These are phyloP conservation scores for Matsumurasca onukii DNA, from an alignment of 1,140 invertebrate genomes.

Conservation along the genomic window DNA sequence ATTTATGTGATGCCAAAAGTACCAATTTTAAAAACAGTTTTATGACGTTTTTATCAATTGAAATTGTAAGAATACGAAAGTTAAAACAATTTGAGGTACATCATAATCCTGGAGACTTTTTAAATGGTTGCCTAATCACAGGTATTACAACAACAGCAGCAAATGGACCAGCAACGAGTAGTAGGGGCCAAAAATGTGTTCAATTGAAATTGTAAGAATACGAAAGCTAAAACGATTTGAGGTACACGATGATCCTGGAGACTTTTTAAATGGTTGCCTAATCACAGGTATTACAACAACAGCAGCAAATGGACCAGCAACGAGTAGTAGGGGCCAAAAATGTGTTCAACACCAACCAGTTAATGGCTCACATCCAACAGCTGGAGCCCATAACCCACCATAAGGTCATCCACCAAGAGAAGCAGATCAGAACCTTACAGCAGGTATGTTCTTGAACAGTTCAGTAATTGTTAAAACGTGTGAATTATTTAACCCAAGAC, in stretches of 20 bases:
- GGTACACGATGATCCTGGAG: too few relatives aligned
- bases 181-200: constrained; percentile 34
- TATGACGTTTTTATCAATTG: too few relatives aligned
- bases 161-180: constrained; percentile 39
- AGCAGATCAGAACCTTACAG: constrained; percentile 38
- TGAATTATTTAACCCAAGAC: too few relatives aligned
- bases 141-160: constrained; percentile 39
- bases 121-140: too few relatives aligned
- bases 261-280: too few relatives aligned
- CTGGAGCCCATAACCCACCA: constrained; percentile 44
- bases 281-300: constrained; percentile 36
- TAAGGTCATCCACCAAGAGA: constrained; percentile 43
- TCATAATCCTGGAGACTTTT: too few relatives aligned
- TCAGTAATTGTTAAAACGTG: not conserved
- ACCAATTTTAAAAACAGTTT: too few relatives aligned
- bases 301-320: constrained; percentile 41
- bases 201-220: too few relatives aligned
- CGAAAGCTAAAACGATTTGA: too few relatives aligned
- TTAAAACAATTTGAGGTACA: too few relatives aligned
- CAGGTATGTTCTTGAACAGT: constrained; percentile 28
- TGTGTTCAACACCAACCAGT: constrained; percentile 45
- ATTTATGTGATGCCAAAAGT: too few relatives aligned
- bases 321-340: constrained; percentile 35
- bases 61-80: too few relatives aligned
- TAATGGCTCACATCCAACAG: constrained; percentile 51